These are phyloP conservation scores for Synergus gifuensis DNA, from an alignment of 2,888 invertebrate species.

Conservation along the genomic window DNA sequence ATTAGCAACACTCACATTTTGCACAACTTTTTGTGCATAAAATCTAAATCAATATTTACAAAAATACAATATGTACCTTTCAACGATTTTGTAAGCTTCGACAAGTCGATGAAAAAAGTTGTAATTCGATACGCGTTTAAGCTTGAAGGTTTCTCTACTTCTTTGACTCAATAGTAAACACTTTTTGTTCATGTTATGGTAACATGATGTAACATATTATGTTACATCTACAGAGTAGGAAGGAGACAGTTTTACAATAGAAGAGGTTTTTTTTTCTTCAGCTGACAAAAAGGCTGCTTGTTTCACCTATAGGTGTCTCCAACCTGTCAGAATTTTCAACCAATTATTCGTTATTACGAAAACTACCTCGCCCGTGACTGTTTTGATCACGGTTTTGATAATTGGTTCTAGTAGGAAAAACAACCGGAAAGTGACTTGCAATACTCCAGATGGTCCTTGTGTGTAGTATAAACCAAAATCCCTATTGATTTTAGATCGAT, in stretches of 20 bases:
- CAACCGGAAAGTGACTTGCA: slow-evolving; percentile 55
- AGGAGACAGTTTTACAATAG: neutral
- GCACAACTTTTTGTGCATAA: too few relatives aligned
- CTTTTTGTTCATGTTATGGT: neutral
- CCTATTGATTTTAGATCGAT: neutral
- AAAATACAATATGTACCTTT: too few relatives aligned
- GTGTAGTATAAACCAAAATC: neutral
- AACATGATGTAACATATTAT: too few relatives aligned
- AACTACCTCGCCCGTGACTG: slow-evolving; percentile 61
- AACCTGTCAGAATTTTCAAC: slow-evolving; percentile 67
- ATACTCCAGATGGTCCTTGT: neutral
- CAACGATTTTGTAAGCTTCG: too few relatives aligned
- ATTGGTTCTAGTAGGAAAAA: slow-evolving; percentile 63
- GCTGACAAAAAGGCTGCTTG: slow-evolving; percentile 49
- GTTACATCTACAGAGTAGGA: neutral
- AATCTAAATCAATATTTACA: too few relatives aligned
- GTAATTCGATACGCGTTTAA: too few relatives aligned
- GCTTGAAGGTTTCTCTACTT: neutral
- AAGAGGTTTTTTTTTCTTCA: neutral
- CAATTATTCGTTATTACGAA: slow-evolving; percentile 73
- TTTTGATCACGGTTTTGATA: slow-evolving; percentile 68
- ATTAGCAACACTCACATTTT: too few relatives aligned
- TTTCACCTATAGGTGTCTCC: slow-evolving; percentile 52
- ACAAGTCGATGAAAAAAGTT: neutral
- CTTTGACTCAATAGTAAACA: neutral